These are phyloP conservation scores for human DNA, from an alignment of 2,113 vertebrate genomes.

Conservation along the genomic window DNA sequence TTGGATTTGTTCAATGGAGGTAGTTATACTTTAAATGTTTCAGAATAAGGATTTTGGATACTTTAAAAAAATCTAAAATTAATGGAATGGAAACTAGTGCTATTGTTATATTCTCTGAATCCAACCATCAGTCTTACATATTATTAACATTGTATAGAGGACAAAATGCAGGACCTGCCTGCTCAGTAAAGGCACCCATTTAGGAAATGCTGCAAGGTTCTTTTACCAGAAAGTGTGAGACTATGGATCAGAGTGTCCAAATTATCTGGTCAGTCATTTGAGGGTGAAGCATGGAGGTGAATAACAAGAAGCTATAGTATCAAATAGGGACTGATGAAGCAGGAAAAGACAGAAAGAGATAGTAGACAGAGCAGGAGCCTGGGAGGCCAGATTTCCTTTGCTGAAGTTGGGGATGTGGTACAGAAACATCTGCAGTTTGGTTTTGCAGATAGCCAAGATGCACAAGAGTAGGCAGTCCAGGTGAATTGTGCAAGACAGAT, in stretches of 20 bases:
- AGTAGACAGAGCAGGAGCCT: neutral
- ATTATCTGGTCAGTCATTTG: neutral
- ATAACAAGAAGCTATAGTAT: neutral
- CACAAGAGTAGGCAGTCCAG: neutral
- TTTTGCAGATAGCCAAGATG: neutral
- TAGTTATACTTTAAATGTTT: conserved; percentile 34
- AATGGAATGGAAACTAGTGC: neutral
- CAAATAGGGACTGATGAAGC: neutral
- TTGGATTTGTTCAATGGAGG: neutral
- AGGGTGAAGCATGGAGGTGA: neutral
- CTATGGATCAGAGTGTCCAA: neutral
- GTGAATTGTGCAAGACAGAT: neutral
- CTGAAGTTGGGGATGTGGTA: neutral
- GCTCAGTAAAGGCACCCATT: neutral
- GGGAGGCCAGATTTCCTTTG: neutral
- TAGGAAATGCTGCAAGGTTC: neutral
- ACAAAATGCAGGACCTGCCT: neutral
- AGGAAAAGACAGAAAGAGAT: neutral
- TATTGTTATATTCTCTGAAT: neutral
- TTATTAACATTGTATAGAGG: neutral
- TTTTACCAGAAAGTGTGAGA: neutral
- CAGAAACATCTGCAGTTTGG: neutral
- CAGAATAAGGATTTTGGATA: neutral
- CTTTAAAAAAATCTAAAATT: neutral
- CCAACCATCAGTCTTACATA: neutral